A percentile compares a stretch with the other conserved stretches of the same genome.
Evolutionary conservation across 2,888 invertebrate genomes (phyloP).

Genomic region (Sphaerophoria taeniata): DNA sequence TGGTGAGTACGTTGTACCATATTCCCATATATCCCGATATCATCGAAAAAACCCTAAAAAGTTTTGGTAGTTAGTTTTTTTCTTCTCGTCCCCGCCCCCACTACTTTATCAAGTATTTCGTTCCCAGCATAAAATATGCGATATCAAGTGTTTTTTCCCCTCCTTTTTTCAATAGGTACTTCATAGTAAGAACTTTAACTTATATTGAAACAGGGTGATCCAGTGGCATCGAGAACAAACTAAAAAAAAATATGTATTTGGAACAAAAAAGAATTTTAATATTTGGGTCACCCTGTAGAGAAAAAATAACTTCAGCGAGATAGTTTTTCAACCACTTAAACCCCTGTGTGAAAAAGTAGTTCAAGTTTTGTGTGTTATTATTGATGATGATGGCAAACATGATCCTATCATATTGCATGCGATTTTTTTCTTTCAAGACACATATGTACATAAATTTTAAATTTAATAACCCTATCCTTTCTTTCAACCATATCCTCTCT

Average conservation of each 20-base stretch:
- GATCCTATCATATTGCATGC: constrained; percentile 56
- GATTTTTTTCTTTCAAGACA: neutral
- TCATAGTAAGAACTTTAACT: neutral
- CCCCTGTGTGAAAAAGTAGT: constrained; percentile 32
- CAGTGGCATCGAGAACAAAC: neutral
- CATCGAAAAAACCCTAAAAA: neutral
- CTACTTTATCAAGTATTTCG: constrained; percentile 31
- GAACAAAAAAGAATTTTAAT: neutral
- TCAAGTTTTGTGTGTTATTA: constrained; percentile 42
- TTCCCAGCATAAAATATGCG: neutral
- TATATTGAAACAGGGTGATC: neutral
- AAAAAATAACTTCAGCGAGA: neutral
- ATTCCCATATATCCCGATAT: neutral
- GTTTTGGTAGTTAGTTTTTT: constrained; percentile 16
- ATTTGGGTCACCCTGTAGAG: constrained; percentile 1
- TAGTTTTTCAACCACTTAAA: constrained; percentile 11
- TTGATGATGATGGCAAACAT: constrained; percentile 45
- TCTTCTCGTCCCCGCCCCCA: constrained; percentile 43
- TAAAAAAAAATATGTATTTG: too few species aligned
- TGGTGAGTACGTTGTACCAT: constrained; percentile 79
- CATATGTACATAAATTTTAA: neutral
- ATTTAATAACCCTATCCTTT: constrained; percentile 11
- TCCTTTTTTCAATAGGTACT: neutral
- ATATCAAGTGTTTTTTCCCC: constrained; percentile 22
- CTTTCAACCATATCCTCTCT: neutral